These are phyloP conservation scores for Haemorhous mexicanus DNA, from an alignment of 2,113 vertebrate species.

Conservation along the genomic window DNA sequence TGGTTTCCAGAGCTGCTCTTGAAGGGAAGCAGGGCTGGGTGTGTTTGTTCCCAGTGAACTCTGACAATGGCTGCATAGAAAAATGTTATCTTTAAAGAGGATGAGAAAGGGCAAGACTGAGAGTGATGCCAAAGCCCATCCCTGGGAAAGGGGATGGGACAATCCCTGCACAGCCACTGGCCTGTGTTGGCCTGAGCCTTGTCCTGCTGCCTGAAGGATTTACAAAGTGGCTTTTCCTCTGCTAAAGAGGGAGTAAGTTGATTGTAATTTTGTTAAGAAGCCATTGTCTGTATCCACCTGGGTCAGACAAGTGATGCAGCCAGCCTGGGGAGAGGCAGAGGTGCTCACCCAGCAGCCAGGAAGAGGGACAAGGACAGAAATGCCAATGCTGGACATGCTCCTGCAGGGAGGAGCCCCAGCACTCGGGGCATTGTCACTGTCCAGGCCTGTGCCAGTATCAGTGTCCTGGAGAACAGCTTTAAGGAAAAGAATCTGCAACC, in stretches of 20 bases:
- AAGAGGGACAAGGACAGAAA: background rate
- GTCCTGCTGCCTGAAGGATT: background rate
- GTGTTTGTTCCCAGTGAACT: background rate
- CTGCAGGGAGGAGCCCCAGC: background rate
- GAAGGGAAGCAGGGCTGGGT: background rate
- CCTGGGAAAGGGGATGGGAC: background rate
- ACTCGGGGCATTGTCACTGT: rapidly evolving
- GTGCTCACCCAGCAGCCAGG: background rate
- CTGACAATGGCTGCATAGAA: background rate
- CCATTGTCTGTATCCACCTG: background rate
- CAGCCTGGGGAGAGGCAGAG: background rate
- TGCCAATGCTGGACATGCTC: rapidly evolving
- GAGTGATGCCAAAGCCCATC: background rate
- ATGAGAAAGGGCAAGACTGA: background rate
- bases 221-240: background rate
- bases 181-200: background rate
- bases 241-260: background rate
- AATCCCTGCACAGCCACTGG: background rate
- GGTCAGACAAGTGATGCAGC: background rate
- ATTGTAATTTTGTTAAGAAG: background rate
- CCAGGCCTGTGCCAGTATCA: background rate
- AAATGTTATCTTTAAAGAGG: background rate
- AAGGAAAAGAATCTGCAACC: background rate
- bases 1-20: background rate
- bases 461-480: background rate